phyloP scores from a whole-genome alignment of 2,888 invertebrate genomes.

The Drosophila quinaria region DNA sequence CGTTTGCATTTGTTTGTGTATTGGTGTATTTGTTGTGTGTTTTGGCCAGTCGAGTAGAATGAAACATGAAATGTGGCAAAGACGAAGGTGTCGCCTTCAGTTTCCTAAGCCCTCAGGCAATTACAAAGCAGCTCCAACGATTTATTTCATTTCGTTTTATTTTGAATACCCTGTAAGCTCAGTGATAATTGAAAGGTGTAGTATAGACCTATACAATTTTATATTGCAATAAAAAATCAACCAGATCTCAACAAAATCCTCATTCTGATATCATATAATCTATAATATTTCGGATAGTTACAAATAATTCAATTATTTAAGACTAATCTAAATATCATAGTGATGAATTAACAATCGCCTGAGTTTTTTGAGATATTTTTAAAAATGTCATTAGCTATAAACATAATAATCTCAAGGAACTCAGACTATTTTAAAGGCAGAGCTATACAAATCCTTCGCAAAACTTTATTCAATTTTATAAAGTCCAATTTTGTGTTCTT shows the following conservation, averaged over 20 bases:
- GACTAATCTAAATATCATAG: background rate
- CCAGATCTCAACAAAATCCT: too few species aligned
- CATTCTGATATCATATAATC: background rate
- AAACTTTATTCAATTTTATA: background rate
- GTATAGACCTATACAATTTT: background rate
- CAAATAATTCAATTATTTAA: background rate
- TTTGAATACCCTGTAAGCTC: slow-evolving; percentile 27
- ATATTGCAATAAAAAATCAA: background rate
- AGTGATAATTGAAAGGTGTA: background rate
- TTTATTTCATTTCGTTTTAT: slow-evolving; percentile 45
- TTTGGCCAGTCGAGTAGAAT: slow-evolving; percentile 27
- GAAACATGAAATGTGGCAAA: slow-evolving; percentile 39
- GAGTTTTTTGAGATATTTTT: background rate
- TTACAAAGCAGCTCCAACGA: slow-evolving; percentile 39
- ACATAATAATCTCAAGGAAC: background rate
- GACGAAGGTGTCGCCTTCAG: slow-evolving; percentile 52
- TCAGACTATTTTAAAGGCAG: background rate
- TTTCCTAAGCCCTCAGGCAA: slow-evolving; percentile 43
- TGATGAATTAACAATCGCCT: background rate
- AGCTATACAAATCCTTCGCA: background rate
- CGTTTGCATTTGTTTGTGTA: slow-evolving; percentile 2
- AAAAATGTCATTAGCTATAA: background rate
- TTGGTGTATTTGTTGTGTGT: slow-evolving; percentile 4
- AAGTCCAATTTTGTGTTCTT: background rate
- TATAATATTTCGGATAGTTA: background rate